These are phyloP conservation scores for Lytechinus variegatus DNA, from an alignment of 35 echinoderm and acorn worm species.

Conservation along the genomic window DNA sequence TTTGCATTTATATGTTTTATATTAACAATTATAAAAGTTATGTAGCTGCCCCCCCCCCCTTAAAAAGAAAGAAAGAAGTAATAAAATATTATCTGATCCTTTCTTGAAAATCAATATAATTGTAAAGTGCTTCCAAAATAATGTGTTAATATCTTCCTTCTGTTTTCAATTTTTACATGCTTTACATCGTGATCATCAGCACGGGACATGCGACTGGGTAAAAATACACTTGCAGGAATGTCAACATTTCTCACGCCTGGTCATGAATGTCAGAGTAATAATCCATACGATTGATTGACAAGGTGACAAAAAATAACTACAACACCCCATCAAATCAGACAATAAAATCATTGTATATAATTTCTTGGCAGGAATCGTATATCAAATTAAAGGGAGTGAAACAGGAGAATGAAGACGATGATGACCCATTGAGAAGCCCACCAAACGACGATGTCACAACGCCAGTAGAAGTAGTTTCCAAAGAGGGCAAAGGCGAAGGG, in stretches of 20 bases:
- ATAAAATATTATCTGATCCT: too few relatives aligned
- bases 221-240: background rate
- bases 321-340: background rate
- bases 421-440: background rate
- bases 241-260: background rate
- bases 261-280: background rate
- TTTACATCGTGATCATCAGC: too few relatives aligned
- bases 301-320: background rate
- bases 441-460: background rate
- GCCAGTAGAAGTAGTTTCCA: conserved; percentile 4
- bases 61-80: too few relatives aligned
- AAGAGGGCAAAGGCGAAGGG: background rate
- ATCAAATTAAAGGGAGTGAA: background rate
- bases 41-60: too few relatives aligned
- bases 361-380: background rate
- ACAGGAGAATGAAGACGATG: background rate
- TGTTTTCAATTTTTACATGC: too few relatives aligned
- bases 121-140: too few relatives aligned
- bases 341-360: background rate
- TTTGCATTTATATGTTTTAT: too few relatives aligned
- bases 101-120: too few relatives aligned
- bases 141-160: too few relatives aligned
- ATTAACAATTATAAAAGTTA: too few relatives aligned
- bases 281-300: background rate
- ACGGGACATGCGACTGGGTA: too few relatives aligned